Percentiles rank a stretch among this genome's conserved stretches.
phyloP scores from a whole-genome alignment of 2,888 invertebrate species.

The Stratiomys singularior region DNA sequence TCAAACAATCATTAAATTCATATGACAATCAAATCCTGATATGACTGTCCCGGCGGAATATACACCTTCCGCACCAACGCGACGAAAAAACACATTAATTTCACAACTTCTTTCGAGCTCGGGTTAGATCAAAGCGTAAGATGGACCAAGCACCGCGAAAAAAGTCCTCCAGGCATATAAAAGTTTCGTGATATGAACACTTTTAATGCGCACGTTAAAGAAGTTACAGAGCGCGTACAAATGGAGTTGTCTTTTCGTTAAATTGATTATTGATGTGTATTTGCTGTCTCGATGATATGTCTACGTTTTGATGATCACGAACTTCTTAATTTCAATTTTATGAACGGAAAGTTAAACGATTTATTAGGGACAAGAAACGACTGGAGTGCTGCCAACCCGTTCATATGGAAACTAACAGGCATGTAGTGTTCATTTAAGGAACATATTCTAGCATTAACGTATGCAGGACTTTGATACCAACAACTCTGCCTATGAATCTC shows the following conservation, averaged over 20 bases:
- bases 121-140: constrained; percentile 36
- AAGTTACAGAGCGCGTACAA: constrained; percentile 27
- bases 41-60: not conserved
- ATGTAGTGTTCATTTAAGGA: no score
- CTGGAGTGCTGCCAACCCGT: no score
- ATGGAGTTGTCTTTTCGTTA: constrained; percentile 43
- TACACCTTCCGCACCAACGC: not conserved
- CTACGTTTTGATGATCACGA: constrained; percentile 39
- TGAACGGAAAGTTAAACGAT: constrained; percentile 16
- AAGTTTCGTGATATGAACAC: constrained; percentile 38
- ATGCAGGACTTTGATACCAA: no score
- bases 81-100: constrained; percentile 13
- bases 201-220: not conserved
- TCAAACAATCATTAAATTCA: constrained; percentile 6
- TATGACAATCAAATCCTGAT: not conserved
- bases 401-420: no score
- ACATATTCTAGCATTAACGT: no score
- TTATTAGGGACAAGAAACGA: no score
- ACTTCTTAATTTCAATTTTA: constrained; percentile 44
- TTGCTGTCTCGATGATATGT: not conserved
- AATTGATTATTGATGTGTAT: constrained; percentile 39
- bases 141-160: constrained; percentile 16
- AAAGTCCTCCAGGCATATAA: constrained; percentile 25
- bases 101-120: not conserved
- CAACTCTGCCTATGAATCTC: no score